A percentile compares a stretch with the other conserved stretches of the same genome.
These are phyloP conservation scores for Neolamprologus falcicula DNA, from an alignment of 2,113 vertebrate species.

Conservation along the genomic window DNA sequence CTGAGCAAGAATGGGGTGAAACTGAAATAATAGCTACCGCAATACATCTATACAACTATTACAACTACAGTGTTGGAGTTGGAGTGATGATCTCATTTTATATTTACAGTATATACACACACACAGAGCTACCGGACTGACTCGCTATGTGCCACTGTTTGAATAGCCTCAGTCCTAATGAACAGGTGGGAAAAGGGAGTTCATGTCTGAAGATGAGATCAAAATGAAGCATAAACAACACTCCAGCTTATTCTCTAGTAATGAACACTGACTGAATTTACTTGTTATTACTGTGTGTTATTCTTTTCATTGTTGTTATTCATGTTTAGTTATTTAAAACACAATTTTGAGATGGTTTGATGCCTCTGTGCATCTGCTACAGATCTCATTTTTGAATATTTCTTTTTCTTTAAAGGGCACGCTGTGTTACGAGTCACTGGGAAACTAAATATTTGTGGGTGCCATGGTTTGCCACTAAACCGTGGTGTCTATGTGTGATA, in stretches of 20 bases:
- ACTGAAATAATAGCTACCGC: neutral
- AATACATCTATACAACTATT: neutral
- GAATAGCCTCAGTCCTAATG: neutral
- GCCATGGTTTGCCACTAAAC: neutral
- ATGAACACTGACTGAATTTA: neutral
- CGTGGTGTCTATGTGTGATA: neutral
- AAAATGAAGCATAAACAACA: neutral
- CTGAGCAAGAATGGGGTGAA: conserved; percentile 8
- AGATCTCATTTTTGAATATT: neutral
- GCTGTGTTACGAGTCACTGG: neutral
- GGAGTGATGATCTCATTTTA: neutral
- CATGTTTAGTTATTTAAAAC: neutral
- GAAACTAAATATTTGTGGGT: neutral
- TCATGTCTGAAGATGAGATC: neutral
- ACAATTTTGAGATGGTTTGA: neutral
- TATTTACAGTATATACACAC: neutral
- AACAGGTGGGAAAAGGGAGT: neutral
- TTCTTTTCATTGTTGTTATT: neutral
- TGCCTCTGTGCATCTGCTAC: neutral
- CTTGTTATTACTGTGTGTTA: neutral
- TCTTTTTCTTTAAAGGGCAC: neutral
- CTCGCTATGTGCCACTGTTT: neutral
- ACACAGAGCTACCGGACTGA: neutral
- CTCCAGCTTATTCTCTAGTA: neutral
- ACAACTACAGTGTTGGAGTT: neutral